Evolutionary conservation across 2,888 invertebrate genomes (phyloP), one percentile per base, ranked within the genome.

Genomic region (Ectemnius cavifrons): DNA sequence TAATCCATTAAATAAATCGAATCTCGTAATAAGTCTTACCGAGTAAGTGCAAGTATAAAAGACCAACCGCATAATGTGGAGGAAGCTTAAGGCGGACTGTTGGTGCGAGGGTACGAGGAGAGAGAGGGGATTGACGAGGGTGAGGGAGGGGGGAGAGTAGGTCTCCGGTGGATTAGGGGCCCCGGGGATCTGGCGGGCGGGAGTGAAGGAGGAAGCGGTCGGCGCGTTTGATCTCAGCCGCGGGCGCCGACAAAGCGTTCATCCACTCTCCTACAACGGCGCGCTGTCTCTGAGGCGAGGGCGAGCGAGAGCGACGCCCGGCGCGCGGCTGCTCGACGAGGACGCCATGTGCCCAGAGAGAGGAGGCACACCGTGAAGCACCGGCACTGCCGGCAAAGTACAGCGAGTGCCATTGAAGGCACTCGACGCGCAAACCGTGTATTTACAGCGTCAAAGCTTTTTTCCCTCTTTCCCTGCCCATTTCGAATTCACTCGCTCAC

Each of bases 211-310:
- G 84, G 74, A 79, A 78, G 84, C 81, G 84, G 86, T 87, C 88
- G 89, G 89, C 86, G 85, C 87, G 86, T 89, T 90, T 90, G 90
- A 89, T 89, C 86, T 89, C 84, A 70, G 88, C 90, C 89, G 89
- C 89, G 89, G 89, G 89, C 89, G 88, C 89, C 90, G 89, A 89
- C 89, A 88, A 89, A 89, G 88, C 88, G 83, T 83, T 84, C 88
- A 88, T 86, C 89, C 85, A 86, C 84, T 82, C 84, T 82, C 81
- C 83, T 84, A 84, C 85, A 82, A 84, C 82, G 82, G 81, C 86
- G 82, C 79, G 80, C 81, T 79, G 80, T 81, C 79, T 78, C 77
- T 16, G 8, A 37, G 52, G 67, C 76, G 71, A 52, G 74, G 46
- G 70, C 63, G 77, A 77, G 77, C 68, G 77, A 68, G 77, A 77